Conservation (phyloP, 1,140 invertebrate species). For the Octopus bimaculoides region DNA sequence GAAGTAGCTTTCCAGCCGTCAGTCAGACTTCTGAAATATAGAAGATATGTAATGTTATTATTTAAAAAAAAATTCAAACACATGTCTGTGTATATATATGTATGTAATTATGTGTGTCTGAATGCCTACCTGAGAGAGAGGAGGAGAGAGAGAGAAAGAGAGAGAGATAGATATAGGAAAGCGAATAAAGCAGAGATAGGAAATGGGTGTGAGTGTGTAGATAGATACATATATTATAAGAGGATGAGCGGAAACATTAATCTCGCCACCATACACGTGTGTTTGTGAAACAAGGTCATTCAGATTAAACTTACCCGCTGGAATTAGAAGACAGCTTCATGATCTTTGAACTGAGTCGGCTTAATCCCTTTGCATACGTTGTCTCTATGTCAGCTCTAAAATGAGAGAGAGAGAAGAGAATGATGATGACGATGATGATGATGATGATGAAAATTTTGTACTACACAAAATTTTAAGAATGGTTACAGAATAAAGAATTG, state of each 20-base stretch:
- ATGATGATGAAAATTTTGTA: too few species aligned
- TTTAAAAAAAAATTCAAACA: not conserved
- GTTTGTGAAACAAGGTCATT: too few species aligned
- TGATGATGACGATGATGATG: too few species aligned
- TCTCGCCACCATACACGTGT: too few species aligned
- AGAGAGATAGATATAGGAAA: not conserved
- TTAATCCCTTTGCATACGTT: slow-evolving; percentile 84
- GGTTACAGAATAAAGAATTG: too few species aligned
- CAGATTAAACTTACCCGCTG: slow-evolving; percentile 60
- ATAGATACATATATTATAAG: not conserved
- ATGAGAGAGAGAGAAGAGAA: slow-evolving; percentile 33
- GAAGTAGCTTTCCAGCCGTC: slow-evolving; percentile 88
- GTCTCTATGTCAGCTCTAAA: slow-evolving; percentile 83
- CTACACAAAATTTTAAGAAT: too few species aligned
- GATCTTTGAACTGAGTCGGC: slow-evolving; percentile 81
- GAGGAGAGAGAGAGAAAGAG: not conserved
- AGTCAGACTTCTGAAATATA: slow-evolving; percentile 67
- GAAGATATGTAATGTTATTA: slow-evolving; percentile 15
- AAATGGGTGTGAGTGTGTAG: not conserved
- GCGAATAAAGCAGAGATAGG: not conserved
- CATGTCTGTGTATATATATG: too few species aligned
- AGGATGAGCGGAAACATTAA: too few species aligned
- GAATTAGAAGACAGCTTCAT: slow-evolving; percentile 74
- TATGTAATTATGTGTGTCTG: too few species aligned
- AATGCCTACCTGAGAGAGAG: not conserved